Evolutionary conservation across 2,113 vertebrate genomes (phyloP).

Genomic region (Chaenocephalus aceratus): DNA sequence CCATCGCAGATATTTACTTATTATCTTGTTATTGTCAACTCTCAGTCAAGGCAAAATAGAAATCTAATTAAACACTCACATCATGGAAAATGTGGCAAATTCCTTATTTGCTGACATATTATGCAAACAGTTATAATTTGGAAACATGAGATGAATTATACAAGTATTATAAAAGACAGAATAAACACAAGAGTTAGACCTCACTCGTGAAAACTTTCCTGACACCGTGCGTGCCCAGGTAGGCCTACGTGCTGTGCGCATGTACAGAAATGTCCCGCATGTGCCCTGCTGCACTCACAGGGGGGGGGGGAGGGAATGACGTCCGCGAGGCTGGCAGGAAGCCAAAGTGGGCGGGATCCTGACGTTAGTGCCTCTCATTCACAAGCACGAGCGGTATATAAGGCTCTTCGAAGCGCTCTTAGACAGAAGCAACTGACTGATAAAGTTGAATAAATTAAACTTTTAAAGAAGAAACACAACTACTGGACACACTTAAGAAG

Average conservation of each 20-base stretch:
- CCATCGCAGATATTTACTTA: constrained; percentile 81
- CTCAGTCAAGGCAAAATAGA: constrained; percentile 78
- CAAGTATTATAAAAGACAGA: not conserved
- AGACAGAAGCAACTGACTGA: constrained; percentile 30
- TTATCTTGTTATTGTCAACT: constrained; percentile 84
- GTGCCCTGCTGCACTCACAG: not conserved
- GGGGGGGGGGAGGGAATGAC: constrained; percentile 57
- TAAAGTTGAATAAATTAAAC: not conserved
- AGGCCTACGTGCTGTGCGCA: constrained; percentile 32
- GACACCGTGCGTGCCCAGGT: constrained; percentile 35
- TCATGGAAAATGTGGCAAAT: constrained; percentile 82
- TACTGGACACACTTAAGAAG: constrained; percentile 28
- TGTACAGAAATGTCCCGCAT: constrained; percentile 43
- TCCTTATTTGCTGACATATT: constrained; percentile 49
- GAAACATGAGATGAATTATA: not conserved
- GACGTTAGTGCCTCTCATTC: constrained; percentile 65
- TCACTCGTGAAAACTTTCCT: not conserved
- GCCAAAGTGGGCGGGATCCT: constrained; percentile 62
- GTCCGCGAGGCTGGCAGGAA: constrained; percentile 61
- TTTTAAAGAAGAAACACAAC: constrained; percentile 17
- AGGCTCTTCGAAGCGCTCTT: not conserved
- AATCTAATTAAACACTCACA: constrained; percentile 78
- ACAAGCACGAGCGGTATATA: constrained; percentile 61
- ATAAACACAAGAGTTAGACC: not conserved
- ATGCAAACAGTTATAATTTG: not conserved